Base-by-base conservation (phyloP, 2,888 invertebrate species). In the Platypus cylindrus region DNA sequence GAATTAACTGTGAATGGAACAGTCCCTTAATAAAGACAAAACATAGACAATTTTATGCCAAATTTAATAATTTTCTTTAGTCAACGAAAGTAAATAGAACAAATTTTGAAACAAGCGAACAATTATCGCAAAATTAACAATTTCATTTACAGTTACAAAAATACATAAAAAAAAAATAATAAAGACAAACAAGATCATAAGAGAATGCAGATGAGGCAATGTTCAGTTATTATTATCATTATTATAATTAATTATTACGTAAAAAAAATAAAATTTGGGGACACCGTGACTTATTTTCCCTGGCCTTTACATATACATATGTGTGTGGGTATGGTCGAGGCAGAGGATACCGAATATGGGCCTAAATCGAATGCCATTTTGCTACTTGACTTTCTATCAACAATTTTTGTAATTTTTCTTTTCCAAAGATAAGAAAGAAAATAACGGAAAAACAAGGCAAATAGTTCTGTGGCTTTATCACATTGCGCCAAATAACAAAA, bases 21-120 rank as follows among this genome's bases (percentile, higher is more conserved):
- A 50, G 46, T 46, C 47, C 53, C 30, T 33, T 33, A 17, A 37
- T 17, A 37, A n/a, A 33, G 17, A 35, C 32, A 30, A 35, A 39
- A 36, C 33, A 35, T 30, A 40, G 36, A 36, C 37, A 36, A 40
- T 37, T 37, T 40, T 34, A 37, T 40, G 34, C 31, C n/a, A n/a
- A 34, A 40, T 40, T 40, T 40, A 40, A 40, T 40, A 40, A n/a
- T n/a, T n/a, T n/a, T n/a, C n/a, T n/a, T n/a, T 40, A 40, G 36
- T 18, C 36, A 40, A 40, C 37, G 36, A 40, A 37, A 36, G 33
- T 36, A 20, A 23, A 30, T 20, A 33, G 34, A 40, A 40, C 36
- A 36, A 40, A 40, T 40, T 40, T 40, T 15, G 40, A 40, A 40
- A n/a, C n/a, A n/a, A n/a, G n/a, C n/a, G n/a, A n/a, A n/a, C n/a